Evolutionary conservation across 2,888 invertebrate genomes (phyloP), one percentile per base, ranked within the genome.

Genomic region (Automeris io): DNA sequence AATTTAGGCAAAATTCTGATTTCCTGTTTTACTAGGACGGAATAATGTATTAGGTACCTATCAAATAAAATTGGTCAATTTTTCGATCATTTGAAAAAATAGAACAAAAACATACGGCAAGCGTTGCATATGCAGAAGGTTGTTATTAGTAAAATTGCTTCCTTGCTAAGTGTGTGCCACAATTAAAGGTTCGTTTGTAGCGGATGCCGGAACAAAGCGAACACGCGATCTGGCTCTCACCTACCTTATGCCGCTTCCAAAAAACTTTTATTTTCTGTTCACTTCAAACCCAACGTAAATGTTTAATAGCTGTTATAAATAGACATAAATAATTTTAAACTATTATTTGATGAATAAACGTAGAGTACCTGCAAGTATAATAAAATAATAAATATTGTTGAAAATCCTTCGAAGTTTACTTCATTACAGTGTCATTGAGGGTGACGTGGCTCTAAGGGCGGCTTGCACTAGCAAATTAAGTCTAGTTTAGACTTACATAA

Each of bases 141-240:
- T 46, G 59, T 73, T 70, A 71, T 78, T 79, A 71, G 62, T 66
- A 40, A 76, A 79, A 79, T 79, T 78, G 64, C 70, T 65, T 55
- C 63, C 63, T 63, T 56, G 61, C 49, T 52, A 61, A 61, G 62
- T 70, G 66, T 60, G 56, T 61, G 64, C 53, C 59, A 58, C 69
- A 76, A 74, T 75, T 73, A 73, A 71, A 71, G 65, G 65, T 66
- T 66, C 64, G 62, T 68, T 68, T 57, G 65, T 54, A 63, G 61
- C 72, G 72, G 74, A 72, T 76, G 73, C 75, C 73, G 77, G 75
- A 76, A 82, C 75, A 75, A 74, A 71, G 70, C 63, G 45, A 58
- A 73, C 83, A 83, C 83, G 85, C 83, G 80, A 83, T 78, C 67
- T 49, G 46, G 45, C 49, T 51, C 57, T 46, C 82, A 82, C 73